These are phyloP conservation scores for Myotis pilosus DNA, from an alignment of 2,797 vertebrate genomes.

Conservation along the genomic window DNA sequence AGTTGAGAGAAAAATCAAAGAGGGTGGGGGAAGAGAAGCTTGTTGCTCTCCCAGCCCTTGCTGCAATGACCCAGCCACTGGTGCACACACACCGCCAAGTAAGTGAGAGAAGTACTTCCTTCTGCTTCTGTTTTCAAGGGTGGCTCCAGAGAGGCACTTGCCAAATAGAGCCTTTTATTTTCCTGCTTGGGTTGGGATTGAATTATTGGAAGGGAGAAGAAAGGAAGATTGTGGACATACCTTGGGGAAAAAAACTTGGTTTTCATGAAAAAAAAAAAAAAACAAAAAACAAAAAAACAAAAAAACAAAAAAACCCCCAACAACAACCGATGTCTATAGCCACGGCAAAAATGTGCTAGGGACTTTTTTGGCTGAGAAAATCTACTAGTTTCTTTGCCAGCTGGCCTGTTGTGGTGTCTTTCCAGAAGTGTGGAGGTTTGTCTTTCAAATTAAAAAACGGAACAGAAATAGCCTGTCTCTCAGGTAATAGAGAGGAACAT, in stretches of 20 bases:
- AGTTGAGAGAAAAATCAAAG: conserved; percentile 61
- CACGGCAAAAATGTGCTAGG: background rate
- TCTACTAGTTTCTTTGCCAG: background rate
- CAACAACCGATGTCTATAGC: background rate
- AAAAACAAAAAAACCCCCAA: too few species aligned
- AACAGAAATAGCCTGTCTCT: background rate
- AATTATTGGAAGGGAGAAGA: conserved; percentile 44
- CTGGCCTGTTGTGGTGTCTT: background rate
- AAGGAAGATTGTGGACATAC: conserved; percentile 27
- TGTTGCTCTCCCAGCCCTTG: conserved; percentile 51
- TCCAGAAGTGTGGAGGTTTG: background rate
- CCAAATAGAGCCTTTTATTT: conserved; percentile 47
- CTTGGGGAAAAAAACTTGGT: conserved; percentile 56
- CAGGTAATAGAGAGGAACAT: background rate
- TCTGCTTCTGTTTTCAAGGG: conserved; percentile 30
- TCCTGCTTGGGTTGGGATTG: conserved; percentile 19
- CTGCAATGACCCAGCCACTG: conserved; percentile 54
- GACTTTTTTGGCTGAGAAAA: conserved; percentile 37
- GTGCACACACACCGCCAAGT: conserved; percentile 34
- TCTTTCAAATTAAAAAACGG: background rate
- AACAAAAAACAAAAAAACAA: too few species aligned
- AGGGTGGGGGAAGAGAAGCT: conserved; percentile 26
- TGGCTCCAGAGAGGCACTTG: conserved; percentile 21
- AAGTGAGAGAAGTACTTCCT: conserved; percentile 43
- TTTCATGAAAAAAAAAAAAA: conserved; percentile 40